Evolutionary conservation across 2,797 vertebrate species (phyloP).

Genomic region (Crax fasciolata): DNA sequence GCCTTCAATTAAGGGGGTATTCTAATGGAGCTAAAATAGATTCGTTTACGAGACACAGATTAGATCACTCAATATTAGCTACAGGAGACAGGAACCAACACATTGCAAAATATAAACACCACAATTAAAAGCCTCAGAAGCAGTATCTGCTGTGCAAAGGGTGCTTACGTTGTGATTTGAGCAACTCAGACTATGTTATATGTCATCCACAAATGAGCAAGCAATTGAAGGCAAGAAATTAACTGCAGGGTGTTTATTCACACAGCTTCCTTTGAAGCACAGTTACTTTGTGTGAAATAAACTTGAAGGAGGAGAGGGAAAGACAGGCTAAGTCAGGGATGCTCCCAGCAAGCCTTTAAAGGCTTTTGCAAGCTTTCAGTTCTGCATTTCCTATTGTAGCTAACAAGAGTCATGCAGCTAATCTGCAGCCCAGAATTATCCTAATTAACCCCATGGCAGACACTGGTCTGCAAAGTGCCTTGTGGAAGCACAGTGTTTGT

Average conservation of each 20-base stretch:
- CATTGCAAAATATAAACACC: conserved; percentile 72
- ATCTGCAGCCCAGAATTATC: background rate
- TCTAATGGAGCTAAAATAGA: conserved; percentile 75
- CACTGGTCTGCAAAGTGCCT: background rate
- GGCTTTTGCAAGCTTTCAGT: background rate
- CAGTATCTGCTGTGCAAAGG: conserved; percentile 24
- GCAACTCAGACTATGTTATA: background rate
- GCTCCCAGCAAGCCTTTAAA: background rate
- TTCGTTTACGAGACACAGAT: conserved; percentile 76
- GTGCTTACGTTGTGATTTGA: conserved; percentile 39
- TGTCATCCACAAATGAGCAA: conserved; percentile 37
- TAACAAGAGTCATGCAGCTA: background rate
- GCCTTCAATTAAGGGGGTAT: conserved; percentile 75
- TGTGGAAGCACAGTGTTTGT: background rate
- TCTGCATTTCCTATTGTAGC: background rate
- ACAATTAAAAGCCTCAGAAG: conserved; percentile 58
- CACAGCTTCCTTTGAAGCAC: conserved; percentile 70
- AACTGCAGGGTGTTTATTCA: conserved; percentile 42
- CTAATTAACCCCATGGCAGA: background rate
- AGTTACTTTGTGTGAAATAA: conserved; percentile 50
- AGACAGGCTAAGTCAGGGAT: background rate
- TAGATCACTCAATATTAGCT: conserved; percentile 76
- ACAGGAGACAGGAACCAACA: conserved; percentile 77
- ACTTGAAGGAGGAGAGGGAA: conserved; percentile 11
- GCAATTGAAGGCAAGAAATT: conserved; percentile 48